Evolutionary conservation across 2,113 vertebrate genomes (phyloP), one percentile per base, ranked within the genome.

Genomic region (Melanostigma gelatinosum): DNA sequence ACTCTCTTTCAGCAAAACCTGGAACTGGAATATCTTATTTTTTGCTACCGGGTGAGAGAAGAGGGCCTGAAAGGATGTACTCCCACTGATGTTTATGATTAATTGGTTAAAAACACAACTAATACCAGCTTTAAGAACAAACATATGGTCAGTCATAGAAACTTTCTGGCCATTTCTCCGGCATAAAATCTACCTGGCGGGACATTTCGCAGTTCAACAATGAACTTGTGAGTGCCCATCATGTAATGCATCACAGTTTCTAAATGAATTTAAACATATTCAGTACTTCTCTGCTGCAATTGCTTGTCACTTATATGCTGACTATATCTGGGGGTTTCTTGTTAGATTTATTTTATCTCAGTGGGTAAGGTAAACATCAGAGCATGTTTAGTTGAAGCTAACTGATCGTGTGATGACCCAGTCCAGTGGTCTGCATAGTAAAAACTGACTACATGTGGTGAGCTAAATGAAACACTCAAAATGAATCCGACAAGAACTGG

Each of bases 401-500:
- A 54, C 32, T 36, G 5, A 16, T 32, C 0, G 3, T 69, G 29
- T n/a, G 32, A 42, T 40, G 36, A 65, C 22, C 38, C 2, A 2
- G 38, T 67, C 42, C n/a, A 65, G 6, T 9, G 6, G n/a, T 65
- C 64, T 29, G 11, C 9, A 15, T 18, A 15, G 13, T 66, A 27
- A 46, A 18, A 5, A 27, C 15, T 46, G 24, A 29, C 1, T 66
- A 16, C 44, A 9, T 27, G 22, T 64, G 20, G 34, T 63, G 2
- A 13, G 24, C n/a, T 15, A 66, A 63, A 62, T 3, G 60, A 44
- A 55, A 80, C 10, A 15, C 4, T 71, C 18, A 0, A 32, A 75
- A 78, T 80, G 1, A 70, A 64, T 54, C 64, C 7, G 15, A 20
- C 11, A 63, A 73, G 13, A 69, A 24, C 3, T 80, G 11, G 36